These are phyloP conservation scores for Cactoblastis cactorum DNA, from an alignment of 2,888 invertebrate species.

Conservation along the genomic window DNA sequence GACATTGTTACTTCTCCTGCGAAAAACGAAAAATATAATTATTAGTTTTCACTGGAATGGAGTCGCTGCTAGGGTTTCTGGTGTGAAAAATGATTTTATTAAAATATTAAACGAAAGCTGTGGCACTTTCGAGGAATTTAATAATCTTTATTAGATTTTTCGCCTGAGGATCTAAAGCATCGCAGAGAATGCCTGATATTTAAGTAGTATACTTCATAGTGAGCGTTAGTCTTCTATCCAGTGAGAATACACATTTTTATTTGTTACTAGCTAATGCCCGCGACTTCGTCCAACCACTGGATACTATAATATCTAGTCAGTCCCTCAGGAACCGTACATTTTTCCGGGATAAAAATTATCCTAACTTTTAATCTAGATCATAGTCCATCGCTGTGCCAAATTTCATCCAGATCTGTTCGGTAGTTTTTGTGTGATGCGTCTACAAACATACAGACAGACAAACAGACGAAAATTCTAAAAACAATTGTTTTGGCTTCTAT, in stretches of 20 bases:
- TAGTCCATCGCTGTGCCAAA: too few species aligned
- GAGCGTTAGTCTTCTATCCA: background rate
- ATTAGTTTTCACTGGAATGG: slow-evolving; percentile 17
- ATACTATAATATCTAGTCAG: too few species aligned
- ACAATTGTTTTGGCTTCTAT: too few species aligned
- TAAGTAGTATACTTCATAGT: background rate
- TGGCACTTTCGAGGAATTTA: slow-evolving; percentile 44
- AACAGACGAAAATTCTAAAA: too few species aligned
- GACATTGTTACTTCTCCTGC: background rate
- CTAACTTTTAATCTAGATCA: too few species aligned
- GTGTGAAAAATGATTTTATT: slow-evolving; percentile 46
- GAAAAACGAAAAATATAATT: slow-evolving; percentile 20
- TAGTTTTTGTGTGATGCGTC: too few species aligned
- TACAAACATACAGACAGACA: too few species aligned
- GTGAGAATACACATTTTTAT: background rate
- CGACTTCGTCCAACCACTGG: too few species aligned
- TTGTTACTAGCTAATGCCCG: too few species aligned
- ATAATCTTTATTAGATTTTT: slow-evolving; percentile 53
- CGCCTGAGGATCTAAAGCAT: slow-evolving; percentile 25
- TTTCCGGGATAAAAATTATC: too few species aligned
- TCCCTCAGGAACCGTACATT: too few species aligned
- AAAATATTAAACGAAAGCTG: slow-evolving; percentile 39
- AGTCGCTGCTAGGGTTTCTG: slow-evolving; percentile 26
- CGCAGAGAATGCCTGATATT: slow-evolving; percentile 16
- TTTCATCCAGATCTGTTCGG: too few species aligned